A percentile compares a stretch with the other conserved stretches of the same genome.
phyloP scores from a whole-genome alignment of 2,113 vertebrate genomes.

The Seriola quinqueradiata region DNA sequence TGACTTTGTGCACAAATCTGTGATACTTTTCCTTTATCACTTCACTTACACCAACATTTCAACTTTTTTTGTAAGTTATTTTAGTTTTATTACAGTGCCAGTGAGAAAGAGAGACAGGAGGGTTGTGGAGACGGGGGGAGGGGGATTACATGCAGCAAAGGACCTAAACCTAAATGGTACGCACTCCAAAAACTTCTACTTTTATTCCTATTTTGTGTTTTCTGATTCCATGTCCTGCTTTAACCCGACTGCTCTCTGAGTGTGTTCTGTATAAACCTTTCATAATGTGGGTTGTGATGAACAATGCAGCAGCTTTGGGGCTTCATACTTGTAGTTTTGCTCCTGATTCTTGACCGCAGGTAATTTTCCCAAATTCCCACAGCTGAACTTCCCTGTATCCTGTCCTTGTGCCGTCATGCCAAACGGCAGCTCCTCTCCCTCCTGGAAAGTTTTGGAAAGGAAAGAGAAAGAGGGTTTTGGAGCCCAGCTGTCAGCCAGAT shows the following conservation, averaged over 20 bases:
- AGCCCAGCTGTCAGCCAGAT: constrained; percentile 60
- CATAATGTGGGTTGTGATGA: neutral
- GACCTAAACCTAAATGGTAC: no score
- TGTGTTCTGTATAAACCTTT: neutral
- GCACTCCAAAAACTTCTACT: no score
- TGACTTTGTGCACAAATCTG: neutral
- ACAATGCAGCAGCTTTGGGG: neutral
- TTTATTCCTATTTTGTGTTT: neutral
- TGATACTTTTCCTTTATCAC: neutral
- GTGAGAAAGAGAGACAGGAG: no score
- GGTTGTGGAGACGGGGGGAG: no score
- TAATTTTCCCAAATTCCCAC: constrained; percentile 8
- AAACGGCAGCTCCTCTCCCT: constrained; percentile 24
- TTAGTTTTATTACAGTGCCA: no score
- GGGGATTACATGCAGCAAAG: no score
- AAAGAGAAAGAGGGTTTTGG: constrained; percentile 35
- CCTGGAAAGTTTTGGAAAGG: constrained; percentile 48
- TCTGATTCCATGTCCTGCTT: neutral
- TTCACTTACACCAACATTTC: neutral
- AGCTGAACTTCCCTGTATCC: constrained; percentile 24
- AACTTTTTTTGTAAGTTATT: no score
- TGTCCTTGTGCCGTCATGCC: constrained; percentile 28
- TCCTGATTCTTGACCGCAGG: neutral
- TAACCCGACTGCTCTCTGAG: neutral
- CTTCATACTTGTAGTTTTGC: neutral